A percentile compares a stretch with the other conserved stretches of the same genome.
Evolutionary conservation across 2,113 vertebrate species (phyloP).

Genomic region (Pollimyrus isidori): DNA sequence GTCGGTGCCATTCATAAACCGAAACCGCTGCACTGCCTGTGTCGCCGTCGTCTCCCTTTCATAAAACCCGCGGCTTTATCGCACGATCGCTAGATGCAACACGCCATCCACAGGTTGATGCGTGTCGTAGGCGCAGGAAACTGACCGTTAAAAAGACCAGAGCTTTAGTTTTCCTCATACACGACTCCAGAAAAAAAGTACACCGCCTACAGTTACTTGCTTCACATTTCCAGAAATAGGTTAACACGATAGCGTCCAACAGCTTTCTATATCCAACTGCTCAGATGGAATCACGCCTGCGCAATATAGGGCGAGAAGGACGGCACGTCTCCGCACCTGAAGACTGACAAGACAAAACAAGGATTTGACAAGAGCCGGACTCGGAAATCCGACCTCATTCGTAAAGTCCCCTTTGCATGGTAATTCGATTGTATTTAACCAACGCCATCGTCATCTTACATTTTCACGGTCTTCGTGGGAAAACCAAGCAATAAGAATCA

Average conservation of each 20-base stretch:
- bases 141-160: slow-evolving; percentile 43
- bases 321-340: slow-evolving; percentile 43
- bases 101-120: slow-evolving; percentile 58
- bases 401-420: not conserved
- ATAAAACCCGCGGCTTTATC: slow-evolving; percentile 40
- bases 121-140: slow-evolving; percentile 47
- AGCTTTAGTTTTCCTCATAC: slow-evolving; percentile 19
- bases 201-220: slow-evolving; percentile 45
- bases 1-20: slow-evolving; percentile 88
- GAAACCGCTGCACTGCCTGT: slow-evolving; percentile 53
- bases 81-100: slow-evolving; percentile 30
- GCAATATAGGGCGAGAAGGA: slow-evolving; percentile 40
- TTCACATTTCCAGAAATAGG: slow-evolving; percentile 37
- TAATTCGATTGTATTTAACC: not conserved
- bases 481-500: not conserved
- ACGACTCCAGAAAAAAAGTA: slow-evolving; percentile 23
- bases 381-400: not conserved
- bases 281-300: slow-evolving; percentile 49
- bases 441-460: not conserved
- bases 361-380: not conserved
- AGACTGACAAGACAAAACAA: slow-evolving; percentile 25
- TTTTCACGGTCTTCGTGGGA: not conserved
- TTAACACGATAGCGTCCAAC: slow-evolving; percentile 32
- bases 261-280: slow-evolving; percentile 28
- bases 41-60: slow-evolving; percentile 40